Conservation (phyloP, 2,113 vertebrate species). For the Ellobius talpinus region DNA sequence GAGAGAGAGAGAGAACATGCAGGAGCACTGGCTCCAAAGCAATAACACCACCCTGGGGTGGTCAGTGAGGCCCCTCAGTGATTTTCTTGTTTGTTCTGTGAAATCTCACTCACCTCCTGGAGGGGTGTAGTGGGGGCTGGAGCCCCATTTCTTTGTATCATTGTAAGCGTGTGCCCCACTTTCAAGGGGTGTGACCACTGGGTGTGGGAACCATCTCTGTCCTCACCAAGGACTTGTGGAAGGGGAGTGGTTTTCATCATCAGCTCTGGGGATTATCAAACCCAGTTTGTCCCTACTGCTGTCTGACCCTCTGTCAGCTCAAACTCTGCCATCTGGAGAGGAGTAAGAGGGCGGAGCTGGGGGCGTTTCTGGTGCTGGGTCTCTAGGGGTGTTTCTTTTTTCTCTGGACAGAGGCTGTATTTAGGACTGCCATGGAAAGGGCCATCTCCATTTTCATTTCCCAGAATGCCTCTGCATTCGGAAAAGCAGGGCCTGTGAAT, state of each 20-base stretch:
- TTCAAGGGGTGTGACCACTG: constrained; percentile 37
- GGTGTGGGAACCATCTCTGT: constrained; percentile 31
- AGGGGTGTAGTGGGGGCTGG: constrained; percentile 69
- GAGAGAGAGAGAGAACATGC: background rate
- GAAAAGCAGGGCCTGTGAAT: constrained; percentile 31
- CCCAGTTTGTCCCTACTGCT: background rate
- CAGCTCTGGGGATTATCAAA: constrained; percentile 14
- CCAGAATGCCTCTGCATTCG: constrained; percentile 32
- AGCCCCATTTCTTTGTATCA: constrained; percentile 72
- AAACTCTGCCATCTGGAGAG: background rate
- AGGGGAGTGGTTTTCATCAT: background rate
- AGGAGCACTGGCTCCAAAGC: constrained; percentile 68
- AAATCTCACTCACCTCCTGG: constrained; percentile 75
- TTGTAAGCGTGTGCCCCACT: constrained; percentile 52
- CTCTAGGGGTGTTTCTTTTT: background rate
- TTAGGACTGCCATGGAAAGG: background rate
- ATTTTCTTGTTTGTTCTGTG: constrained; percentile 80
- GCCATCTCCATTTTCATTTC: background rate
- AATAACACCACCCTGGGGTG: constrained; percentile 80
- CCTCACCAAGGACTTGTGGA: constrained; percentile 3
- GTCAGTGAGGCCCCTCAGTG: constrained; percentile 62
- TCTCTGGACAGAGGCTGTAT: constrained; percentile 5
- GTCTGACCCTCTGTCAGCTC: constrained; percentile 29
- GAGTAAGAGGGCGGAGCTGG: constrained; percentile 11
- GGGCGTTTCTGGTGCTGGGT: background rate